phyloP scores from a whole-genome alignment of 2,888 invertebrate genomes.

The Cheilosia grossa region DNA sequence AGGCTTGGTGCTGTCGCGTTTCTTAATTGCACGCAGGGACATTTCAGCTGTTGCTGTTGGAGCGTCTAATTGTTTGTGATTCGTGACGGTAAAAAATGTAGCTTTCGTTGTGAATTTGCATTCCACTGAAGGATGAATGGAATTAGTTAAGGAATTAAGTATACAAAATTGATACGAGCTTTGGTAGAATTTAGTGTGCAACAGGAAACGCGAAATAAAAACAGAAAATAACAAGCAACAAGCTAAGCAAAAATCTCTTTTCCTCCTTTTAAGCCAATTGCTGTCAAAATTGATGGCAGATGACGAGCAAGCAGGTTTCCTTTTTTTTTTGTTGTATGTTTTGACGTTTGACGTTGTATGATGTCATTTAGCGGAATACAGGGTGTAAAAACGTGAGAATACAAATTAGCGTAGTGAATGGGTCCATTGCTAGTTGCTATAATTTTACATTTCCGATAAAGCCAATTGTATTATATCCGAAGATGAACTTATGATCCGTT shows the following conservation, averaged over 20 bases:
- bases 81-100: neutral
- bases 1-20: conserved; percentile 79
- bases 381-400: conserved; percentile 2
- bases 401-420: too few species aligned
- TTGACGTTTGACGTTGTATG: conserved; percentile 45
- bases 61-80: conserved; percentile 24
- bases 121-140: conserved; percentile 20
- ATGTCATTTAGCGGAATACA: conserved; percentile 45
- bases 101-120: conserved; percentile 30
- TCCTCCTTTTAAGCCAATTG: conserved; percentile 34
- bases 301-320: conserved; percentile 16
- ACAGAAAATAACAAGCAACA: conserved; percentile 64
- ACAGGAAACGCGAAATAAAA: conserved; percentile 38
- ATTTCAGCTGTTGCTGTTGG: conserved; percentile 75
- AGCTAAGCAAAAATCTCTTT: conserved; percentile 43
- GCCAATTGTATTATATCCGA: too few species aligned
- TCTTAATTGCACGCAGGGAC: conserved; percentile 83
- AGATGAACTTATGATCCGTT: too few species aligned
- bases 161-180: neutral
- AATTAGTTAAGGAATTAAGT: neutral
- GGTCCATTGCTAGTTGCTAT: too few species aligned
- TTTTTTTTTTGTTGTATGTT: conserved; percentile 47
- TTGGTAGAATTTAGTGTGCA: conserved; percentile 14
- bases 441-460: too few species aligned
- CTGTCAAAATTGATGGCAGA: conserved; percentile 54